Conservation (phyloP, 2,888 invertebrate genomes). For the Boloria selene region DNA sequence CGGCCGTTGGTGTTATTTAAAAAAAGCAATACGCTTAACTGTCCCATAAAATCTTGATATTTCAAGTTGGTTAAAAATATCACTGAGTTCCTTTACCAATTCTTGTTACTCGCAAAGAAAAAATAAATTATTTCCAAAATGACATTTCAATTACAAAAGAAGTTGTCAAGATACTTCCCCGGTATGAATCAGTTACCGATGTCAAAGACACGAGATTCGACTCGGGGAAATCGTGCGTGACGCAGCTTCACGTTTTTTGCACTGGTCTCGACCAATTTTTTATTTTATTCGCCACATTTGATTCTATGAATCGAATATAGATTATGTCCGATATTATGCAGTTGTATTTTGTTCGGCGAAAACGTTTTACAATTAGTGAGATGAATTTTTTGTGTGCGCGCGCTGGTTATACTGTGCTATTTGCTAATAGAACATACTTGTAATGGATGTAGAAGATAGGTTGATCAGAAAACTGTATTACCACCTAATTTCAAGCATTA, state of each 20-base stretch:
- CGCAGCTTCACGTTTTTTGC: conserved; percentile 41
- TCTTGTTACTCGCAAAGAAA: conserved; percentile 1
- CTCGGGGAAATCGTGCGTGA: conserved; percentile 42
- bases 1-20: too few species aligned
- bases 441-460: not conserved
- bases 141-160: conserved; percentile 26
- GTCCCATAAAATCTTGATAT: not conserved
- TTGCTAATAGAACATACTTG: conserved; percentile 11
- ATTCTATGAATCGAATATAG: conserved; percentile 35
- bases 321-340: conserved; percentile 33
- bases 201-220: conserved; percentile 43
- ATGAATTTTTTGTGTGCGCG: conserved; percentile 26
- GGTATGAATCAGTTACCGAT: conserved; percentile 34
- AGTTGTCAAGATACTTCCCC: conserved; percentile 26
- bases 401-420: conserved; percentile 7
- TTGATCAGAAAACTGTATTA: not conserved
- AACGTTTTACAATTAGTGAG: conserved; percentile 24
- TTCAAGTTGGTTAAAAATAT: not conserved
- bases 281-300: conserved; percentile 35
- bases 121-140: conserved; percentile 11
- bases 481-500: too few species aligned
- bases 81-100: not conserved
- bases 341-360: conserved; percentile 27
- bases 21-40: too few species aligned
- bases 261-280: conserved; percentile 31